These are phyloP conservation scores for Ciconia maguari DNA, from an alignment of 2,113 vertebrate genomes.

Conservation along the genomic window DNA sequence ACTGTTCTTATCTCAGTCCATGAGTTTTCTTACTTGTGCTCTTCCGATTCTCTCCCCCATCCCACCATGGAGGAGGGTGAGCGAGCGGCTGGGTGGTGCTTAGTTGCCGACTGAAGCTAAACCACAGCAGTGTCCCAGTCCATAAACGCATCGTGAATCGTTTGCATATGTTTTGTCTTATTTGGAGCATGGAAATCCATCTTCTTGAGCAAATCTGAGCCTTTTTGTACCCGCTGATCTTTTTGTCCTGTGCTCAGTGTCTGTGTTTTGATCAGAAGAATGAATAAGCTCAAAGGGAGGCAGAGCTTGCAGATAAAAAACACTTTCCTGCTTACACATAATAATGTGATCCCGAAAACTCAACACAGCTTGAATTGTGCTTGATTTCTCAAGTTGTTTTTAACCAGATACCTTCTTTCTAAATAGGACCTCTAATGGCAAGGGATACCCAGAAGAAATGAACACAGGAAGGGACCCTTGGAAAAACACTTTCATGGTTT, in stretches of 20 bases:
- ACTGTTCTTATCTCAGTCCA: too few species aligned
- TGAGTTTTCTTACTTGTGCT: too few species aligned
- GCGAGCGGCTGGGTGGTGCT: too few species aligned
- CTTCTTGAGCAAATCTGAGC: constrained; percentile 9
- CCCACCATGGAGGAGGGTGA: too few species aligned
- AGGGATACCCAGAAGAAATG: neutral
- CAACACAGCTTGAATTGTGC: neutral
- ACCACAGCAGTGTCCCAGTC: neutral
- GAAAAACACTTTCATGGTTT: neutral
- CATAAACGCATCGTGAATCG: constrained; percentile 27
- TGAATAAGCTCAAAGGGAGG: neutral
- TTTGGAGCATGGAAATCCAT: neutral
- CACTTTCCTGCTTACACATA: neutral
- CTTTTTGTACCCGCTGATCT: neutral
- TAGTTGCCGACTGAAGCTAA: too few species aligned
- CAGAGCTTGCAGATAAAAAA: neutral
- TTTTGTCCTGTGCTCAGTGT: neutral
- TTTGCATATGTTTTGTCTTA: constrained; percentile 29
- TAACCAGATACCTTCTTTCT: neutral
- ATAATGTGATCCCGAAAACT: neutral
- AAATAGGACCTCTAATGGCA: neutral
- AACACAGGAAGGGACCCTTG: neutral
- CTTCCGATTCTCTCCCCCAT: too few species aligned
- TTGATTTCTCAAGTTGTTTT: neutral
- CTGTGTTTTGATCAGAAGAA: neutral